Evolutionary conservation across 2,888 invertebrate genomes (phyloP).

Genomic region (Rhaphigaster nebulosa): DNA sequence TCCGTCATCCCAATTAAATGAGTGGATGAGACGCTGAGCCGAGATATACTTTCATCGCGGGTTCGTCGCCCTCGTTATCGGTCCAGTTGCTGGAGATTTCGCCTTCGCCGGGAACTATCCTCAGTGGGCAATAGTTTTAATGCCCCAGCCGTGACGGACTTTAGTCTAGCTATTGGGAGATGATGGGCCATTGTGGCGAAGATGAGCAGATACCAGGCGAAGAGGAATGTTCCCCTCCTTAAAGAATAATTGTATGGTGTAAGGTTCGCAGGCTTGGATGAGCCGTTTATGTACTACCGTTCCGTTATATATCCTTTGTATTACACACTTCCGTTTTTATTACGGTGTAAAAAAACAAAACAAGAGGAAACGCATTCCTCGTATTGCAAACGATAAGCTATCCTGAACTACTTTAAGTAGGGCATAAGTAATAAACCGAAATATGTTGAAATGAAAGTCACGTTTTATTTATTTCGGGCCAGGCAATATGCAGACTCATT

Average conservation of each 20-base stretch:
- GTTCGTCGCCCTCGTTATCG: not conserved
- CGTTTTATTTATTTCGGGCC: no score
- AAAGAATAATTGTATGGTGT: not conserved
- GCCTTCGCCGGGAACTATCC: not conserved
- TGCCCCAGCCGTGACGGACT: not conserved
- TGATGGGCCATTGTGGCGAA: not conserved
- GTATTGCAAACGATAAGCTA: not conserved
- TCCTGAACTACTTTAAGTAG: not conserved
- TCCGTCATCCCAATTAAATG: not conserved
- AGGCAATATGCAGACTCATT: no score
- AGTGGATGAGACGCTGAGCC: not conserved
- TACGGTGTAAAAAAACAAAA: not conserved
- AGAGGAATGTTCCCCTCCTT: conserved; percentile 24
- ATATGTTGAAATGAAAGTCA: not conserved
- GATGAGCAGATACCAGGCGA: conserved; percentile 2
- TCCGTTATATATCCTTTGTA: not conserved
- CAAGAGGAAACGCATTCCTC: not conserved
- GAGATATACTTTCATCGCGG: not conserved
- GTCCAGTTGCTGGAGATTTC: not conserved
- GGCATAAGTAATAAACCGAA: not conserved
- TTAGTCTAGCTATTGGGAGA: not conserved
- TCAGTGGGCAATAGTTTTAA: not conserved
- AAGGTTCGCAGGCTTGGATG: conserved; percentile 4
- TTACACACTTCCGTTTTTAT: not conserved
- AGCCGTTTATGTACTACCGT: not conserved